Base-by-base conservation (phyloP, 2,888 invertebrate species). In the Phania funesta region DNA sequence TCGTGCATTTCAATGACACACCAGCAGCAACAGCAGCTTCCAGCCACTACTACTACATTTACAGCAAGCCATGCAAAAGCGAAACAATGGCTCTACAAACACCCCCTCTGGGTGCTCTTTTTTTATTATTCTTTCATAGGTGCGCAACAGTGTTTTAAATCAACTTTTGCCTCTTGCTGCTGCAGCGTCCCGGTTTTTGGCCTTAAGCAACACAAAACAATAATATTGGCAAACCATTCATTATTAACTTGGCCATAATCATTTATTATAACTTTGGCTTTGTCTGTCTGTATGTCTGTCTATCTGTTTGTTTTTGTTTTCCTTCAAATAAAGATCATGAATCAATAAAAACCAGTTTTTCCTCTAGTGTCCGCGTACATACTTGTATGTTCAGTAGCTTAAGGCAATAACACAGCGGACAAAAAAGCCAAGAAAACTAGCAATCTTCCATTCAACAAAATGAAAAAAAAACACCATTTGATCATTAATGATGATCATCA, bases 1-100 rank as follows among this genome's bases (percentile, higher is more conserved):
- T 74, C 74, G 82, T 74, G 74, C 62, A 74, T 74, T 78, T 64
- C 82, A 82, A 78, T 78, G 82, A 70, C 74, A 77, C 81, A 81
- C 32, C 35, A 20, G 46, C 60, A 67, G 54, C 60, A 26, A 13
- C 38, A 48, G 24, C 41, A 73, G 58, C 58, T 79, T 41, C 54
- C 70, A 50, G 18, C 16, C 38, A 50, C 62, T n/a, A 38, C n/a
- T 29, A 35, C 22, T 20, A 62, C 68, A 54, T 22, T 26, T 11
- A 32, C 29, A 62, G n/a, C 29, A 32, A 54, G 11, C 7, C 13
- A 29, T 3, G n/a, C n/a, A 35, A 60, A 24, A 20, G 18, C 6
- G 18, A 58, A n/a, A 74, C 52, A 64, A 62, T 73, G 44, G 22
- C 18, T n/a, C 32, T 32, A 18, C 13, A 35, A 74, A 76, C 76